Conservation (phyloP, 2,797 vertebrate genomes). For the Phyllotis vaccarum region DNA sequence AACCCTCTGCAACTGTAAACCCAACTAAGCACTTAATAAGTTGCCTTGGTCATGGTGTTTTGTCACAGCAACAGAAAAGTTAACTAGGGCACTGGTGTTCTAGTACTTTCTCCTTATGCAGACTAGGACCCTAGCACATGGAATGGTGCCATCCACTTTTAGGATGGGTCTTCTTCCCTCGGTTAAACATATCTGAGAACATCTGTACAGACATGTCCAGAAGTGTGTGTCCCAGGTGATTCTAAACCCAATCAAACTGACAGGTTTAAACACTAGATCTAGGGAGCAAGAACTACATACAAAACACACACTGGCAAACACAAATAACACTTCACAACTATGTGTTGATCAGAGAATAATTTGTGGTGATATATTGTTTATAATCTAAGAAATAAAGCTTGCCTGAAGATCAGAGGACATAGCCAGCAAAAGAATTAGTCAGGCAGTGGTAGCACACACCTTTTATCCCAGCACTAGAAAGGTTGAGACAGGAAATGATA, state of each 20-base stretch:
- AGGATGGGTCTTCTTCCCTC: not conserved
- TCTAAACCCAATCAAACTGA: not conserved
- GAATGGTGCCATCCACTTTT: not conserved
- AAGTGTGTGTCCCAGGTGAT: not conserved
- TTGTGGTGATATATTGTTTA: no score
- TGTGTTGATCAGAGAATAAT: not conserved
- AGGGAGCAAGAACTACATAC: not conserved
- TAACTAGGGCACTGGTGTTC: not conserved
- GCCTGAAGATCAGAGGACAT: no score
- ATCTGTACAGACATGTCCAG: not conserved
- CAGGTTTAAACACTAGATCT: not conserved
- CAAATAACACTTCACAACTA: not conserved
- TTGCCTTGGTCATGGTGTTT: not conserved
- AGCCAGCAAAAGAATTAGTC: no score
- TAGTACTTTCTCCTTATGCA: no score
- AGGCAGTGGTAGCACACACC: no score
- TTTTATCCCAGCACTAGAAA: no score
- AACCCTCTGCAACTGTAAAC: not conserved
- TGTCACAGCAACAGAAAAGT: not conserved
- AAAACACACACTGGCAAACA: not conserved
- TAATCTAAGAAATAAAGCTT: no score
- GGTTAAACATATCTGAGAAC: not conserved
- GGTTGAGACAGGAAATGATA: no score
- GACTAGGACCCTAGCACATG: not conserved
- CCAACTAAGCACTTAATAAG: not conserved